Conservation (phyloP, 2,113 vertebrate genomes). For the Isichthys henryi region DNA sequence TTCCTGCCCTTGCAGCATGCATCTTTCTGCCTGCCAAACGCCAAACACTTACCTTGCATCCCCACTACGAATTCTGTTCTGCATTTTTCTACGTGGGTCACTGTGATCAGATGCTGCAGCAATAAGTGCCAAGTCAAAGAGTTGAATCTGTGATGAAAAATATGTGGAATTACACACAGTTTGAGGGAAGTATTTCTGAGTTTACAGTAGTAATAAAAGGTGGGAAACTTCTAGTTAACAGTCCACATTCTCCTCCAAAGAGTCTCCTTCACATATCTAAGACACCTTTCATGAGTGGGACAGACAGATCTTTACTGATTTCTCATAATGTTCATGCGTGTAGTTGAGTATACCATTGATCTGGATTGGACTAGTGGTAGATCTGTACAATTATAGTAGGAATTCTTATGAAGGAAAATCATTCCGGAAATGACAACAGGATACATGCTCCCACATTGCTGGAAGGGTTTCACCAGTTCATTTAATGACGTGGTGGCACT, state of each 20-base stretch:
- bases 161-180: not conserved
- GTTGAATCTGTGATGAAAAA: not conserved
- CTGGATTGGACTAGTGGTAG: not conserved
- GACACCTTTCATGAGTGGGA: not conserved
- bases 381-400: not conserved
- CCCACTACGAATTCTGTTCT: not conserved
- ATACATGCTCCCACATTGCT: not conserved
- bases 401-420: not conserved
- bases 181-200: not conserved
- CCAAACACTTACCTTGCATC: not conserved
- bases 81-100: not conserved
- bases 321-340: not conserved
- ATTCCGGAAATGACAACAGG: not conserved
- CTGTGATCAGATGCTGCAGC: not conserved
- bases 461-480: not conserved
- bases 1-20: not conserved
- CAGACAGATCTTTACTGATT: not conserved
- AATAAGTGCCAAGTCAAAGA: not conserved
- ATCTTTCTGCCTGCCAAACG: not conserved
- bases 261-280: not conserved
- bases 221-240: not conserved
- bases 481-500: not conserved
- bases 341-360: not conserved
- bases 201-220: not conserved
- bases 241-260: not conserved